Evolutionary conservation across 2,113 vertebrate species (phyloP), one percentile per base, ranked within the genome.

Genomic region (Elaphurus davidianus): DNA sequence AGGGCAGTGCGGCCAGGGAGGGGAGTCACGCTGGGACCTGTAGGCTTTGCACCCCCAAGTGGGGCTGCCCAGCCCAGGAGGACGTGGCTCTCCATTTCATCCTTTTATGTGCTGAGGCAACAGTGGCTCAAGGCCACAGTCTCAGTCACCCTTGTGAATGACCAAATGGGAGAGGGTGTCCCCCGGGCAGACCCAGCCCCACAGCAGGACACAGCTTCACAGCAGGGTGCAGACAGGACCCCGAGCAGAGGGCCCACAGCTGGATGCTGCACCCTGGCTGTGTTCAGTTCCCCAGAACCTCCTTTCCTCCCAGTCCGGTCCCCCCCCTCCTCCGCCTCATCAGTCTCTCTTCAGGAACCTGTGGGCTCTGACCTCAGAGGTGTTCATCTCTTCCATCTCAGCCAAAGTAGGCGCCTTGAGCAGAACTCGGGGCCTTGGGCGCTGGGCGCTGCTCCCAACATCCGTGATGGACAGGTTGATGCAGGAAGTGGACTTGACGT

Each of bases 341-440:
- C 15, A 36, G 43, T 40, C 36, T 74, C 45, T 19, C 7, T 27
- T 27, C 60, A 59, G 16, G 14, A 30, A 10, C 12, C 28, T 7
- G 13, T n/a, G 5, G 7, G 28, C 52, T 55, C 98, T 98, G 97
- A 99, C 99, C 99, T 99, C 99, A 0, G 99, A 99, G 10, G 99
- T 92, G 97, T 98, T 99, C 99, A 99, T 99, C 98, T 99, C 99
- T 94, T 99, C 99, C 99, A 99, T 99, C 98, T 99, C 99, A 0
- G 99, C 99, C 98, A 99, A 98, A 0, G 99, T 99, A 9, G 99
- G 99, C 0, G 99, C 99, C 98, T 99, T 99, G 43, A 99, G 99
- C 84, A 99, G 98, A 90, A 99, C 94, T 0, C 99, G 99, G 0
- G 99, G 99, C 59, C 99, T 99, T 0, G 99, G 94, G 0, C 88